Percentiles rank a stretch among this genome's conserved stretches.
Conservation (phyloP, 1,140 invertebrate species). For the Polypedilum vanderplanki region DNA sequence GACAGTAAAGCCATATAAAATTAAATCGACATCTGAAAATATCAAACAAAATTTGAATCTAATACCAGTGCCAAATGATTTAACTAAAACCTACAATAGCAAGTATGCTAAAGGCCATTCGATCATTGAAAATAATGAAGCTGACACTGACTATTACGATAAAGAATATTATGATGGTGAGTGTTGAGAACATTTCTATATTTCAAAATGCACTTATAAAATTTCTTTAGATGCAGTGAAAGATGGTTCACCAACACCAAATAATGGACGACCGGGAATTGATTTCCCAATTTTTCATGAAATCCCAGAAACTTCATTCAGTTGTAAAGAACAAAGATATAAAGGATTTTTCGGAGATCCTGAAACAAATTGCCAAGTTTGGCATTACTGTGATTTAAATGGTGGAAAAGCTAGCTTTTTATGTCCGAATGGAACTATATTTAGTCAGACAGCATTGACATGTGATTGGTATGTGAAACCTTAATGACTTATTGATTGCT, state of each 20-base stretch:
- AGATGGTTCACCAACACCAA: slow-evolving; percentile 40
- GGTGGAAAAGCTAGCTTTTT: slow-evolving; percentile 84
- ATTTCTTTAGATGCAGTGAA: background rate
- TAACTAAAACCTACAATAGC: background rate
- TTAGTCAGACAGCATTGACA: slow-evolving; percentile 73
- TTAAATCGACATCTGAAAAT: slow-evolving; percentile 6
- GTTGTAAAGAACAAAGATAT: slow-evolving; percentile 76
- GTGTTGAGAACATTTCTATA: background rate
- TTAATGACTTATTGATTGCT: background rate
- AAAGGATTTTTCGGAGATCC: slow-evolving; percentile 88
- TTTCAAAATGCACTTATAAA: background rate
- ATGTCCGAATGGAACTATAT: slow-evolving; percentile 86
- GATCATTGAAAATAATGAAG: background rate
- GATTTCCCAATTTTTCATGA: slow-evolving; percentile 72
- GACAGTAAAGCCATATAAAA: background rate
- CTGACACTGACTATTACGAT: slow-evolving; percentile 10
- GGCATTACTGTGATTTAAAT: slow-evolving; percentile 88
- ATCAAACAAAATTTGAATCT: background rate
- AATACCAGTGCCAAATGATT: background rate
- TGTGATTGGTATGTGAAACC: slow-evolving; percentile 59
- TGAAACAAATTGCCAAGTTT: slow-evolving; percentile 78
- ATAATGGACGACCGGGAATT: slow-evolving; percentile 66
- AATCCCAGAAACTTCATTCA: slow-evolving; percentile 72
- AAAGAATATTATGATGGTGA: background rate
- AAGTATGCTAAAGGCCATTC: background rate